A percentile compares a stretch with the other conserved stretches of the same genome.
These are phyloP conservation scores for Rhopilema esculentum DNA, from an alignment of 30 jellyfish, hydroid and myxozoan genomes.

Conservation along the genomic window DNA sequence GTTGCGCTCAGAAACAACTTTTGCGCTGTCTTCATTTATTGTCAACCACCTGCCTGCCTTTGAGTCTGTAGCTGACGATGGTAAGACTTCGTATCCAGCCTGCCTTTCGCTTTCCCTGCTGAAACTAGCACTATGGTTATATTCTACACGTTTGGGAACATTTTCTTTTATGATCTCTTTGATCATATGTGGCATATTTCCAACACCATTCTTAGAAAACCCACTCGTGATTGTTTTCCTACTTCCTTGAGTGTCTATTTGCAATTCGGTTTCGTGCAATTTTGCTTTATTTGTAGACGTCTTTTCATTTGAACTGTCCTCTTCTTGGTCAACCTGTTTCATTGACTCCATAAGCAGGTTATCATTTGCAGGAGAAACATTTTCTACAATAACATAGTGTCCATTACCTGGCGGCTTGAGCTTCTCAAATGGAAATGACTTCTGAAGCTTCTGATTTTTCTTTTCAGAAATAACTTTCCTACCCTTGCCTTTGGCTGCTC, in stretches of 20 bases:
- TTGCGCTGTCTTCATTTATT: constrained; percentile 8
- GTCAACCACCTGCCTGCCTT: constrained; percentile 17
- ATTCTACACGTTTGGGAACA: neutral
- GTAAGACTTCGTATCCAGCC: constrained; percentile 16
- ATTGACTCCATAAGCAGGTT: constrained; percentile 26
- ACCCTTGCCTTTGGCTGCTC: neutral
- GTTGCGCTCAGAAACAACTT: neutral
- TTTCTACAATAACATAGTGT: constrained; percentile 39
- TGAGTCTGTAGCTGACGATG: constrained; percentile 19
- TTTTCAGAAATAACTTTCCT: neutral
- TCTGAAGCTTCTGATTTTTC: neutral
- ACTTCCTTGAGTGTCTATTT: neutral
- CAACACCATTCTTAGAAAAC: neutral
- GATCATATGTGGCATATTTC: constrained; percentile 13
- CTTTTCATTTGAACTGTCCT: neutral
- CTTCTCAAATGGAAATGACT: neutral
- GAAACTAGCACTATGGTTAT: neutral
- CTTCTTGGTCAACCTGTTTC: neutral
- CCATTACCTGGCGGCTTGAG: neutral
- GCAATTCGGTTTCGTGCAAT: neutral
- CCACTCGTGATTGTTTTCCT: neutral
- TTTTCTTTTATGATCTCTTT: constrained; percentile 8
- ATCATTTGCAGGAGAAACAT: constrained; percentile 9
- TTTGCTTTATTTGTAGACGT: neutral
- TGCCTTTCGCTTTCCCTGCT: constrained; percentile 3